Base-by-base conservation (phyloP, 2,888 invertebrate species). In the Epinotia nisella region DNA sequence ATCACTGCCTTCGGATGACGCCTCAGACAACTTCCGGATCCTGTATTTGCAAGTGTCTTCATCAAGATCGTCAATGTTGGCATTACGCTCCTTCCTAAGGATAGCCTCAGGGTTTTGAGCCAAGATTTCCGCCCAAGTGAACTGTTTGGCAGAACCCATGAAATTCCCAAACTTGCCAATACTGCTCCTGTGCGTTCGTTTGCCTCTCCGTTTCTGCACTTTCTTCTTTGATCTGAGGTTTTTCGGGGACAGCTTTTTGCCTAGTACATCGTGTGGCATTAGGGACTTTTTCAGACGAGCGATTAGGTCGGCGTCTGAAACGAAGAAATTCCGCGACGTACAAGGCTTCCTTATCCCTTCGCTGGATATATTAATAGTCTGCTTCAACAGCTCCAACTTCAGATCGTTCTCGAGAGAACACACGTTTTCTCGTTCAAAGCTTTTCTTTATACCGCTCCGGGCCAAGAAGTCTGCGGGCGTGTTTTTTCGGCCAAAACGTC, bases 121-220 rank as follows among this genome's bases (percentile, higher is more conserved):
- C 59, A 96, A 84, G 64, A 96, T 95, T 81, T 95, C 95, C 0
- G 96, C 95, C 96, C 96, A 96, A 76, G 95, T 95, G 83, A 95
- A 95, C 78, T 95, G 94, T 66, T 91, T 88, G 0, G 92, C 92
- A 0, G 94, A 94, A 5, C 94, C 94, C 91, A 94, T 91, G 65
- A 94, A 92, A 77, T 94, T 93, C 0, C 94, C 94, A 74, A 94
- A 94, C 78, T 93, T 94, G 0, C 94, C 94, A 39, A 92, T 92
- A 69, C 90, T 92, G 76, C 91, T 93, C 51, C 90, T 85, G 67
- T 90, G 89, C 39, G 89, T 86, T 75, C 87, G 90, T 5, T 93
- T 87, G 35, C 94, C 93, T 49, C 87, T 89, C 68, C 94, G 94
- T 77, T 90, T 92, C 61, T 87, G 83, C 4, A 94, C 80, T 45